These are phyloP conservation scores for Sorex araneus DNA, from an alignment of 2,113 vertebrate genomes.

Conservation along the genomic window DNA sequence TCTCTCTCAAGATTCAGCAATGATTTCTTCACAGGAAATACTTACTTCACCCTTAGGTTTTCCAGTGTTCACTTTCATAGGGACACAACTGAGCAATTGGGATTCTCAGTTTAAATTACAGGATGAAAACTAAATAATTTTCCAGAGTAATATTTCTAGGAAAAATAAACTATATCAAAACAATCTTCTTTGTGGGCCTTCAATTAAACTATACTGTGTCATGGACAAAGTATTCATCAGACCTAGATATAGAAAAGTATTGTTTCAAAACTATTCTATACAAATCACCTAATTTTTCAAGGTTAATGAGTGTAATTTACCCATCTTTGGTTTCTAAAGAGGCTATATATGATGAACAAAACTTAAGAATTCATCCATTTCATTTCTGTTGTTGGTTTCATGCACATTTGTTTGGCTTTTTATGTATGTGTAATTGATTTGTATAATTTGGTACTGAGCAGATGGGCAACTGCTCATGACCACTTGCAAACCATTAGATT, in stretches of 20 bases:
- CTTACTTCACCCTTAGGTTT: not conserved
- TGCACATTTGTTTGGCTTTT: conserved; percentile 89
- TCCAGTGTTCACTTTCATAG: not conserved
- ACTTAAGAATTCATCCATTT: conserved; percentile 90
- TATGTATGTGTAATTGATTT: conserved; percentile 91
- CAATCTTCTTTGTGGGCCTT: conserved; percentile 73
- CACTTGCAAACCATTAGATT: conserved; percentile 89
- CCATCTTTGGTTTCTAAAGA: conserved; percentile 92
- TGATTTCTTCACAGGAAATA: conserved; percentile 25
- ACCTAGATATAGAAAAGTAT: conserved; percentile 87
- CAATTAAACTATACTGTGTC: conserved; percentile 82
- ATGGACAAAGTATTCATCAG: conserved; percentile 85
- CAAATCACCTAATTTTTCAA: conserved; percentile 94
- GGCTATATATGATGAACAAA: conserved; percentile 93
- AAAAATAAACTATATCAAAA: conserved; percentile 79
- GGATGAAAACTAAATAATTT: conserved; percentile 48
- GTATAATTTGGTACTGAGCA: conserved; percentile 93
- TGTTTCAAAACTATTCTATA: conserved; percentile 95
- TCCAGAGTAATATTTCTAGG: conserved; percentile 69
- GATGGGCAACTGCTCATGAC: conserved; percentile 88
- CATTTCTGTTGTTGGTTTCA: conserved; percentile 90
- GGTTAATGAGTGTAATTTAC: conserved; percentile 98
- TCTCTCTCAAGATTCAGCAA: not conserved
- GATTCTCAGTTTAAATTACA: conserved; percentile 33
- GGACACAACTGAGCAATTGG: not conserved